Conservation (phyloP, 2,888 invertebrate genomes). For the Tipula confusa region DNA sequence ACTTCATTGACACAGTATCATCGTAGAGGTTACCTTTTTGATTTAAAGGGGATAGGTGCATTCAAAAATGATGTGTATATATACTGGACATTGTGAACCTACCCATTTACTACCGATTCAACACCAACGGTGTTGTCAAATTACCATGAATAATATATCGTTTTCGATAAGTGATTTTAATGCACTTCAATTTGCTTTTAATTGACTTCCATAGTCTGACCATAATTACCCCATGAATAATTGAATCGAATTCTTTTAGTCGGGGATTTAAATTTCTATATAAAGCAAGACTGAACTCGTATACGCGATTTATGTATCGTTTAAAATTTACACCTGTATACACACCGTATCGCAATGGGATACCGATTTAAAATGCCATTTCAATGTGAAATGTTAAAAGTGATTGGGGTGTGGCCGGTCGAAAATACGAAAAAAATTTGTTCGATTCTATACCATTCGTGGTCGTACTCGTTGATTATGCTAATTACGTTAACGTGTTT, state of each 20-base stretch:
- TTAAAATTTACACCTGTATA: too few relatives aligned
- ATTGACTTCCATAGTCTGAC: not conserved
- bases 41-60: too few relatives aligned
- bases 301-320: not conserved
- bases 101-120: too few relatives aligned
- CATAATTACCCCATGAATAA: not conserved
- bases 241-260: not conserved
- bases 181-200: not conserved
- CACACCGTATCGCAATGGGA: not conserved
- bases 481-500: conserved; percentile 45
- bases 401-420: conserved; percentile 48
- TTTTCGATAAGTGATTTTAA: not conserved
- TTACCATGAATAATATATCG: not conserved
- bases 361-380: conserved; percentile 38
- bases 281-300: not conserved
- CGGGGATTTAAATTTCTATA: not conserved
- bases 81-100: too few relatives aligned
- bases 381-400: conserved; percentile 46
- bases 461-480: conserved; percentile 45
- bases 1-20: too few relatives aligned
- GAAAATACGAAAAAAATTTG: conserved; percentile 30
- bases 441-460: conserved; percentile 39
- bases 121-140: too few relatives aligned
- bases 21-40: too few relatives aligned
- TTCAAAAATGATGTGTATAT: too few relatives aligned